Percentiles rank a stretch among this genome's conserved stretches.
Conservation (phyloP, 1,140 invertebrate species). For the Leptinotarsa defecta region DNA sequence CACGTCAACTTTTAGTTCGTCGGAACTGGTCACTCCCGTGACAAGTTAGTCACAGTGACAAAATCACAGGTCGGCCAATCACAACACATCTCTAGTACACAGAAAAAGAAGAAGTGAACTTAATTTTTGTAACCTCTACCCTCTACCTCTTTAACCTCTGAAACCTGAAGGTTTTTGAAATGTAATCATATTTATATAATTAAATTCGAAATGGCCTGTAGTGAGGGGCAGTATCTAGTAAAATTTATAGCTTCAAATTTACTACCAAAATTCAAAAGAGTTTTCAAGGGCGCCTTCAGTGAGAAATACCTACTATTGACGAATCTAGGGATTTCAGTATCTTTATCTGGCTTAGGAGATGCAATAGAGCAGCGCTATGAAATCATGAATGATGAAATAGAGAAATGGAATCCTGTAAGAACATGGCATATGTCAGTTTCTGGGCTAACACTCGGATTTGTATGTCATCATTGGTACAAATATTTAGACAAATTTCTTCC, state of each 20-base stretch:
- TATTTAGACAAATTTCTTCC: slow-evolving; percentile 72
- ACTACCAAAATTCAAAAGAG: slow-evolving; percentile 9
- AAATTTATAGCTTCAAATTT: not conserved
- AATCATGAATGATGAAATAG: slow-evolving; percentile 66
- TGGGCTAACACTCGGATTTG: slow-evolving; percentile 77
- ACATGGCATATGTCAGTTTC: slow-evolving; percentile 80
- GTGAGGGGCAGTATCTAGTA: not conserved
- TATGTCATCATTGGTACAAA: slow-evolving; percentile 86
- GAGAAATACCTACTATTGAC: slow-evolving; percentile 80
- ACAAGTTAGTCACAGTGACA: too few relatives aligned
- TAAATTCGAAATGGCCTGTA: not conserved
- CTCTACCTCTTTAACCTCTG: too few relatives aligned
- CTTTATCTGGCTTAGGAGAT: slow-evolving; percentile 79
- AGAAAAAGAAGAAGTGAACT: too few relatives aligned
- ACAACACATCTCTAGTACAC: too few relatives aligned
- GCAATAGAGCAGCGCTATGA: slow-evolving; percentile 84
- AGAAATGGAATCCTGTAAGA: slow-evolving; percentile 68
- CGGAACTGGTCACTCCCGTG: too few relatives aligned
- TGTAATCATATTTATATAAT: too few relatives aligned
- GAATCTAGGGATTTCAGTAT: slow-evolving; percentile 81
- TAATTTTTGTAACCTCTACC: too few relatives aligned
- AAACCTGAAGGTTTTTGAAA: too few relatives aligned
- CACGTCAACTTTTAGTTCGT: too few relatives aligned
- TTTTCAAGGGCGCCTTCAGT: slow-evolving; percentile 63
- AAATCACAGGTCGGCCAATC: too few relatives aligned